Conservation (phyloP, 2,888 invertebrate species). For the Pollenia amentaria region DNA sequence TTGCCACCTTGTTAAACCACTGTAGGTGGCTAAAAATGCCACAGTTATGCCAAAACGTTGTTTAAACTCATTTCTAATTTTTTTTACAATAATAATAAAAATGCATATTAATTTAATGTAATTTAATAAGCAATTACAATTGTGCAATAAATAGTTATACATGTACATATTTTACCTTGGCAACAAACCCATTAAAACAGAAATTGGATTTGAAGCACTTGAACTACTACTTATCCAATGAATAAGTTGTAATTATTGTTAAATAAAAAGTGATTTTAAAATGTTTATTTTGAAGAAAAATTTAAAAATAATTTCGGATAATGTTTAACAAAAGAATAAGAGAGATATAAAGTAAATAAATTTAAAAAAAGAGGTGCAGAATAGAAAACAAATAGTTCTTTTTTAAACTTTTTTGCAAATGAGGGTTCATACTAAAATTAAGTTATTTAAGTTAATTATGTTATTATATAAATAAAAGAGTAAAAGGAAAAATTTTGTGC, state of each 20-base stretch:
- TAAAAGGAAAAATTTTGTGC: too few relatives aligned
- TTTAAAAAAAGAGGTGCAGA: slow-evolving; percentile 76
- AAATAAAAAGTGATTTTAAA: slow-evolving; percentile 64
- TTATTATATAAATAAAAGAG: not conserved
- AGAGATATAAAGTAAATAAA: slow-evolving; percentile 57
- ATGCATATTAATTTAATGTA: not conserved
- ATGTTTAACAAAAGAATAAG: slow-evolving; percentile 25
- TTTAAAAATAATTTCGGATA: slow-evolving; percentile 35
- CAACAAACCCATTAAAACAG: slow-evolving; percentile 96
- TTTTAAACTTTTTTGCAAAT: not conserved
- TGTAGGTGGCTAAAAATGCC: slow-evolving; percentile 95
- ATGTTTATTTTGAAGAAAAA: slow-evolving; percentile 73
- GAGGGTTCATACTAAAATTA: not conserved
- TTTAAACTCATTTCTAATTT: slow-evolving; percentile 91
- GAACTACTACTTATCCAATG: slow-evolving; percentile 87
- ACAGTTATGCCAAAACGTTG: slow-evolving; percentile 93
- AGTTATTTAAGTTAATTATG: not conserved
- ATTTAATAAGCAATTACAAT: not conserved
- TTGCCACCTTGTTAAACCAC: slow-evolving; percentile 95
- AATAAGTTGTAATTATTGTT: slow-evolving; percentile 77
- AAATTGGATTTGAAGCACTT: slow-evolving; percentile 94
- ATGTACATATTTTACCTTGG: slow-evolving; percentile 90
- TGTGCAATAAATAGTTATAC: not conserved
- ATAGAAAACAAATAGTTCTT: slow-evolving; percentile 73
- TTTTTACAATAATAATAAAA: slow-evolving; percentile 57